Percentiles rank a stretch among this genome's conserved stretches.
Evolutionary conservation across 2,888 invertebrate genomes (phyloP).

Genomic region (Phaedon cochleariae): DNA sequence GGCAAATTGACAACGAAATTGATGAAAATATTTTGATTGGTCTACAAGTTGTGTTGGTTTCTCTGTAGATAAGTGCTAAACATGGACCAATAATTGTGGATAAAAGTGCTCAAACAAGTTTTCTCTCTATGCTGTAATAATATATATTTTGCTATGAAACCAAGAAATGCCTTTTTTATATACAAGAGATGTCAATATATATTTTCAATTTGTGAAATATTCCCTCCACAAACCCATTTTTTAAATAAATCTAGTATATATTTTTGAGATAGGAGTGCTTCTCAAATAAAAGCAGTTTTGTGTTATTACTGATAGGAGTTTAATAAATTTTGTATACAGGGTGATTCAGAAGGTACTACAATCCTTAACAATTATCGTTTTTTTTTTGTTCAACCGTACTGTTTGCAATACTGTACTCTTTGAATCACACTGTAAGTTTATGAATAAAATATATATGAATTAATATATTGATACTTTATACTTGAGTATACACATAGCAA

Average conservation of each 20-base stretch:
- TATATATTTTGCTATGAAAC: slow-evolving; percentile 52
- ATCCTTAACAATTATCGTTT: slow-evolving; percentile 21
- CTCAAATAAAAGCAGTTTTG: slow-evolving; percentile 60
- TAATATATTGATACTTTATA: slow-evolving; percentile 35
- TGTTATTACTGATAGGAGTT: slow-evolving; percentile 58
- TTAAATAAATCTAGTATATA: slow-evolving; percentile 49
- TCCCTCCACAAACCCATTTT: slow-evolving; percentile 57
- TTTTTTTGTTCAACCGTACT: slow-evolving; percentile 21
- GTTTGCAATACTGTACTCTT: slow-evolving; percentile 28
- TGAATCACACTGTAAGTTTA: slow-evolving; percentile 23
- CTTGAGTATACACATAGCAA: slow-evolving; percentile 52
- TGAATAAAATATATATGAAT: slow-evolving; percentile 31
- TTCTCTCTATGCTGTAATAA: slow-evolving; percentile 31
- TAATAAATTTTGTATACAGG: slow-evolving; percentile 25
- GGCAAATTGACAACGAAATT: neutral
- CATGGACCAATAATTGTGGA: slow-evolving; percentile 48
- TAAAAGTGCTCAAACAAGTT: slow-evolving; percentile 42
- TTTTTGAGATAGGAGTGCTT: slow-evolving; percentile 57
- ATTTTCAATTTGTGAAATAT: slow-evolving; percentile 56
- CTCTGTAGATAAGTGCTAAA: slow-evolving; percentile 47
- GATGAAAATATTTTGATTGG: slow-evolving; percentile 6
- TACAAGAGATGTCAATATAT: slow-evolving; percentile 38
- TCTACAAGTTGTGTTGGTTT: slow-evolving; percentile 20
- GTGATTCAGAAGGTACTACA: slow-evolving; percentile 20
- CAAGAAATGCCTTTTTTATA: slow-evolving; percentile 57